Base-by-base conservation (phyloP, 35 echinoderm and acorn worm genomes). In the Strongylocentrotus purpuratus region DNA sequence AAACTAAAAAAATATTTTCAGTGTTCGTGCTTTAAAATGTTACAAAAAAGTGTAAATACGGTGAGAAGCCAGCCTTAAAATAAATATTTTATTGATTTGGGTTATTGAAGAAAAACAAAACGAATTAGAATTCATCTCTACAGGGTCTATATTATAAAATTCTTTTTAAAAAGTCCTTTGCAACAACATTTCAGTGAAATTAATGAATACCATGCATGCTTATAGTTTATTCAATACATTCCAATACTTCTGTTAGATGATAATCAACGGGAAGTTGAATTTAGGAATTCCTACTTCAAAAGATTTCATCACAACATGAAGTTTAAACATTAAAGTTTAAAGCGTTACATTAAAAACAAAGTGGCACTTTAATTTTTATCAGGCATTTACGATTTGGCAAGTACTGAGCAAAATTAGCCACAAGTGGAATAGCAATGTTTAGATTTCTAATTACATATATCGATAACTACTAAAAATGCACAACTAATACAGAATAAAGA, bases 351-450 rank as follows among this genome's bases (percentile, higher is more conserved):
- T 78, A 28, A 78, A 22, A 78, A 78, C 18, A 18, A 78, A n/a
- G 65, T 78, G 65, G 65, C 65, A 78, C 65, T 78, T 78, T n/a
- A 78, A 28, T 78, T 78, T 55, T 78, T 78, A 78, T 78, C 28
- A 78, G 65, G 65, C 65, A 78, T 78, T 78, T 78, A n/a, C 65
- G 65, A 78, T 78, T 78, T 78, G 65, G 65, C 65, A 78, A 78
- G 65, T 78, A 78, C 65, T 78, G 65, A 78, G 65, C 65, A n/a
- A 78, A 78, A 78, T n/a, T 22, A 78, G 65, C 65, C 22, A 28
- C 65, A 78, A 18, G 4, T 78, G 65, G 65, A 78, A 78, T 78
- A 78, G 65, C 22, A 78, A 78, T 78, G 65, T 28, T 78, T n/a
- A 28, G 28, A 78, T 78, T 78, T 78, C 65, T 78, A 78, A 78